Conservation (phyloP, 30 jellyfish, hydroid and myxozoan genomes). For the Haliclystus octoradiatus region DNA sequence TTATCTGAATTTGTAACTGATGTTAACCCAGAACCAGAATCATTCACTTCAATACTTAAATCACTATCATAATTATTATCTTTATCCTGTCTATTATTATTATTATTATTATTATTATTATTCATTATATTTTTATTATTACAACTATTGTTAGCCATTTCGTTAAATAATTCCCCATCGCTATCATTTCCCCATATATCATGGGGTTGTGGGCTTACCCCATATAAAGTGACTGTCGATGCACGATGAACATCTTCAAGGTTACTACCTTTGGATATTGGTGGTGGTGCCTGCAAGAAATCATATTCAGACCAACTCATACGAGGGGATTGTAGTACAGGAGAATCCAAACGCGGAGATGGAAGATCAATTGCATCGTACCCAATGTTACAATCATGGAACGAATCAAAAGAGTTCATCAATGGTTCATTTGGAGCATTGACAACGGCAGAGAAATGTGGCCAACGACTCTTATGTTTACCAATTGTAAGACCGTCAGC, state of each 20-base stretch:
- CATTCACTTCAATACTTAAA: conserved; percentile 58
- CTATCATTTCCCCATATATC: conserved; percentile 73
- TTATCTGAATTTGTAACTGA: too few species aligned
- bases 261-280: conserved; percentile 72
- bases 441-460: too few species aligned
- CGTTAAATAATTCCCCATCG: conserved; percentile 46
- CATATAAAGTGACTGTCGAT: conserved; percentile 55
- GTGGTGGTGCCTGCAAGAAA: conserved; percentile 76
- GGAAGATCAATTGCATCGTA: too few species aligned
- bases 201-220: conserved; percentile 75
- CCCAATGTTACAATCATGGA: too few species aligned
- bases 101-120: background rate
- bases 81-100: background rate
- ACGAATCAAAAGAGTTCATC: too few species aligned
- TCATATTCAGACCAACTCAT: conserved; percentile 47
- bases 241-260: conserved; percentile 60
- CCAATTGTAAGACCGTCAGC: too few species aligned
- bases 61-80: conserved; percentile 33
- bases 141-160: conserved; percentile 18
- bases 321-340: conserved; percentile 42
- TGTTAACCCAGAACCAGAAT: conserved; percentile 67
- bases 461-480: too few species aligned
- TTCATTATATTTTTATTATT: background rate
- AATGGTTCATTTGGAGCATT: too few species aligned
- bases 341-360: too few species aligned